phyloP scores from a whole-genome alignment of 2,113 vertebrate species.

The Bos indicus region DNA sequence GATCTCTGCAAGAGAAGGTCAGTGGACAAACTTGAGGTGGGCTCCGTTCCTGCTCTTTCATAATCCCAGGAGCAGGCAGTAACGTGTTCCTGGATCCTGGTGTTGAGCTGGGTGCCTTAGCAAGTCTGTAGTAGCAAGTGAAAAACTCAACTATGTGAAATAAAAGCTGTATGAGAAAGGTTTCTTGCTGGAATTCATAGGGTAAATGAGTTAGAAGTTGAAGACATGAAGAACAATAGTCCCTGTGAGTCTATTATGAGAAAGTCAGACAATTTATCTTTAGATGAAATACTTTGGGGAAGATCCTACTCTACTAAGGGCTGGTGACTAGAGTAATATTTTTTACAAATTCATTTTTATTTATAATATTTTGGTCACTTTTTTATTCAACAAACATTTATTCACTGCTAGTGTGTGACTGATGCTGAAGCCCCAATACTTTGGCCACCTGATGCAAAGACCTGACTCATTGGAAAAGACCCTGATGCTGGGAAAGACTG shows the following conservation, averaged over 20 bases:
- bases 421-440: background rate
- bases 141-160: background rate
- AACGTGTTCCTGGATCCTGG: background rate
- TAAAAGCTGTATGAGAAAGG: background rate
- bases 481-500: background rate
- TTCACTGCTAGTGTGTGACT: background rate
- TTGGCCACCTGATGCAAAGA: background rate
- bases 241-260: background rate
- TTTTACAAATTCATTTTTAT: background rate
- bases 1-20: background rate
- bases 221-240: background rate
- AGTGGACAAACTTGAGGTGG: background rate
- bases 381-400: background rate
- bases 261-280: background rate
- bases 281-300: background rate
- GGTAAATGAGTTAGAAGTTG: background rate
- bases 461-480: background rate
- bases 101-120: background rate
- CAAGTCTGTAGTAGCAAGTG: background rate
- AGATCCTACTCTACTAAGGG: background rate
- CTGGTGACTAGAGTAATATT: background rate
- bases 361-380: background rate
- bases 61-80: too few relatives aligned
- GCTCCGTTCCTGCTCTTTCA: too few relatives aligned
- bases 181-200: background rate